Percentiles rank a stretch among this genome's conserved stretches.
Evolutionary conservation across 1,140 invertebrate genomes (phyloP).

Genomic region (Eupristina koningsbergeri): DNA sequence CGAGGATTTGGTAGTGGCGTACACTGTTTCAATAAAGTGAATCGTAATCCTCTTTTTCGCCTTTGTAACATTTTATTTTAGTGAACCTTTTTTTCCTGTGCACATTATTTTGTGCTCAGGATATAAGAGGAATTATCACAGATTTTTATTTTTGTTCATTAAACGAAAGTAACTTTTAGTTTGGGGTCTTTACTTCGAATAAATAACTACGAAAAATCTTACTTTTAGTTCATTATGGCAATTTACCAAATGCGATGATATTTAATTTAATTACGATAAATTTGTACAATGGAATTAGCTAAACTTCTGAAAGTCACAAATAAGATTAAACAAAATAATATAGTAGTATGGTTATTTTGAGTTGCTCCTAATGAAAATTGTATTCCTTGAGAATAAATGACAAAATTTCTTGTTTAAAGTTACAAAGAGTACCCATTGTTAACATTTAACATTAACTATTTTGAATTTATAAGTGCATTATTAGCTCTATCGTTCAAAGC

Average conservation of each 20-base stretch:
- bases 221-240: background rate
- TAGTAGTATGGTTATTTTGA: background rate
- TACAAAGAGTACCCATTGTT: background rate
- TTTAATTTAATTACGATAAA: background rate
- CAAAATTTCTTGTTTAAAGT: background rate
- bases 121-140: background rate
- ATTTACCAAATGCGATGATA: background rate
- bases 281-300: background rate
- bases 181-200: no score
- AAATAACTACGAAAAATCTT: background rate
- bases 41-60: slow-evolving; percentile 4
- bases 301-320: background rate
- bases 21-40: background rate
- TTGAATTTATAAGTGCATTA: no score
- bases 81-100: background rate
- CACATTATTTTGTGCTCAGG: background rate
- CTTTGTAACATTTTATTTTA: background rate
- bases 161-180: background rate
- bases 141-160: background rate
- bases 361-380: background rate
- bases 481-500: background rate
- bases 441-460: background rate
- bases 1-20: background rate
- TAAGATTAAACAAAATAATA: background rate
- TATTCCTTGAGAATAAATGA: background rate